A percentile compares a stretch with the other conserved stretches of the same genome.
Evolutionary conservation across 2,888 invertebrate species (phyloP).

Genomic region (Cephus sareptanus): DNA sequence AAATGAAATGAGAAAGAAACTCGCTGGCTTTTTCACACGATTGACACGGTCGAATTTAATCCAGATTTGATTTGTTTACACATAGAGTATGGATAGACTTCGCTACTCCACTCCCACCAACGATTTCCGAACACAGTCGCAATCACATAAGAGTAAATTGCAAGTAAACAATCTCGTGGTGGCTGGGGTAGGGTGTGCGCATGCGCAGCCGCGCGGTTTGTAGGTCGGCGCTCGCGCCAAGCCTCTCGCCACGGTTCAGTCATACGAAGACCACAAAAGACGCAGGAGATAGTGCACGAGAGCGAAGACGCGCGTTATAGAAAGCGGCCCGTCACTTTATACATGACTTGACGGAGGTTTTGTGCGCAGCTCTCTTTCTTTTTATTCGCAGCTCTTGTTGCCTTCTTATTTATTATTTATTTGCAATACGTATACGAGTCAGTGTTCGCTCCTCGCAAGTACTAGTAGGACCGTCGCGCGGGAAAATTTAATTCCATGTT

Average conservation of each 20-base stretch:
- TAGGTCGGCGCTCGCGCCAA: conserved; percentile 49
- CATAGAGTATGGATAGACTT: no score
- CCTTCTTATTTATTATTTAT: background rate
- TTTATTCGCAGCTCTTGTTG: background rate
- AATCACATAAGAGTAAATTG: conserved; percentile 20
- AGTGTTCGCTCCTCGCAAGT: no score
- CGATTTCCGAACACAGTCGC: background rate
- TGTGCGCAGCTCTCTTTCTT: conserved; percentile 7
- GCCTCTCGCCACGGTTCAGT: conserved; percentile 41
- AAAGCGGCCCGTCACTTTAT: conserved; percentile 10
- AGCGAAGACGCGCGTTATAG: conserved; percentile 8
- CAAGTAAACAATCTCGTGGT: conserved; percentile 12
- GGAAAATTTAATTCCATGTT: no score
- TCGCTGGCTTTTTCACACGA: no score
- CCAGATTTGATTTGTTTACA: no score
- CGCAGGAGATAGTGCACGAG: conserved; percentile 20
- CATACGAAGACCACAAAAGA: conserved; percentile 39
- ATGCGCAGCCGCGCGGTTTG: conserved; percentile 37
- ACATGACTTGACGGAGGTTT: conserved; percentile 16
- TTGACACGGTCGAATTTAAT: no score
- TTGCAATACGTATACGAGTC: background rate
- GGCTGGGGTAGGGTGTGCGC: conserved; percentile 11
- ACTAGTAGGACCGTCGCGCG: no score
- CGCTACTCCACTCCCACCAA: no score
- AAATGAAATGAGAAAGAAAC: no score